Conservation (phyloP, 1,140 invertebrate species). For the Drosophila jambulina region DNA sequence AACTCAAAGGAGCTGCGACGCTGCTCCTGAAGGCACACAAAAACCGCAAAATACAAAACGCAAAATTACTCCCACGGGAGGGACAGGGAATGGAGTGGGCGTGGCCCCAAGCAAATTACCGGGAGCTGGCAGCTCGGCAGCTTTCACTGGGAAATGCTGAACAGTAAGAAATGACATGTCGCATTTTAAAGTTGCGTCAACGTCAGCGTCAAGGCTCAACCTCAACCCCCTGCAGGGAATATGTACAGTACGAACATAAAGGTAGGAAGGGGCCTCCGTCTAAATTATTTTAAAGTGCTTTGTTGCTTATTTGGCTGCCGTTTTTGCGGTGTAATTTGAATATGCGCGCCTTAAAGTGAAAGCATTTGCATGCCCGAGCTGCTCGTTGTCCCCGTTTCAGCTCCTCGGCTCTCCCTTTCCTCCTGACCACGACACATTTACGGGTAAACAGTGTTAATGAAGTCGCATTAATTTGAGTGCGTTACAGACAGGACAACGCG, state of each 20-base stretch:
- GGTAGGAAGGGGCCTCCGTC: constrained; percentile 1
- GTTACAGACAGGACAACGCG: constrained; percentile 59
- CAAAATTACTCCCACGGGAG: constrained; percentile 76
- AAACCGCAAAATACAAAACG: constrained; percentile 81
- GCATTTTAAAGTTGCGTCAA: constrained; percentile 72
- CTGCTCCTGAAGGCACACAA: constrained; percentile 38
- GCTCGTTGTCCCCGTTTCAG: background rate
- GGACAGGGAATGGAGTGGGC: constrained; percentile 21
- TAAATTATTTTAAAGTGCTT: constrained; percentile 80
- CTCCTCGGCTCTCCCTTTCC: background rate
- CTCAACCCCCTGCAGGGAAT: constrained; percentile 6
- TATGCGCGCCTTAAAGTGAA: constrained; percentile 63
- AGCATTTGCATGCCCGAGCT: constrained; percentile 48
- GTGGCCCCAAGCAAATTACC: constrained; percentile 38
- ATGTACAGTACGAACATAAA: no score
- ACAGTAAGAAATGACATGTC: constrained; percentile 62
- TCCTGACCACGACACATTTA: constrained; percentile 60
- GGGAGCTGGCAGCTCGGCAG: background rate
- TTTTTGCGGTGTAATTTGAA: constrained; percentile 53
- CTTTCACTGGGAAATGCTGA: constrained; percentile 42
- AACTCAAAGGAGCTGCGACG: constrained; percentile 25
- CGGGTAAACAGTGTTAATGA: constrained; percentile 82
- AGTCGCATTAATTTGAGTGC: constrained; percentile 82
- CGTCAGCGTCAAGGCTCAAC: constrained; percentile 39
- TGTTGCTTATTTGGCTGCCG: constrained; percentile 64